Conservation (phyloP, 2,888 invertebrate genomes). For the Dastarcus helophoroides region DNA sequence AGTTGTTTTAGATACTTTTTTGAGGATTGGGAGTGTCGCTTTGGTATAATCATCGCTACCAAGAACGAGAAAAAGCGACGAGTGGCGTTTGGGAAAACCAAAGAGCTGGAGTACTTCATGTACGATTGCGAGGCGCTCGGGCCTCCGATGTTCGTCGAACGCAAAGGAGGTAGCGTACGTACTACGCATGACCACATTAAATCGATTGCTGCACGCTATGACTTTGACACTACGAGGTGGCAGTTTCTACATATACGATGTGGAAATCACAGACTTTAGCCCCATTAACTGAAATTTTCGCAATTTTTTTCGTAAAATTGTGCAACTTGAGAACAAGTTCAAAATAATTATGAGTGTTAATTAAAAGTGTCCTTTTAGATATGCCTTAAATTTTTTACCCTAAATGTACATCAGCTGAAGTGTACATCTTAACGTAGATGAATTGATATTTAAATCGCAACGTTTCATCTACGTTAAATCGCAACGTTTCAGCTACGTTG, state of each 20-base stretch:
- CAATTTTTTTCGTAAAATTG: too few species aligned
- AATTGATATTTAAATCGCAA: too few species aligned
- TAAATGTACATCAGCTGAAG: too few species aligned
- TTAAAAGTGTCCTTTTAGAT: too few species aligned
- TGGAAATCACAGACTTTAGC: conserved; percentile 24
- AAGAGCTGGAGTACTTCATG: conserved; percentile 49
- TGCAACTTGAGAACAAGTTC: too few species aligned
- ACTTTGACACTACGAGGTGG: conserved; percentile 44
- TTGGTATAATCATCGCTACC: conserved; percentile 45
- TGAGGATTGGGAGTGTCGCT: conserved; percentile 35
- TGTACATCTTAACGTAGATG: too few species aligned
- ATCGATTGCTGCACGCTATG: conserved; percentile 49
- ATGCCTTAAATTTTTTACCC: too few species aligned
- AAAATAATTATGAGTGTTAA: too few species aligned
- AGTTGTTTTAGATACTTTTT: conserved; percentile 42
- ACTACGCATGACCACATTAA: conserved; percentile 35
- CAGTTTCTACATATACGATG: conserved; percentile 35
- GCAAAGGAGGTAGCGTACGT: conserved; percentile 43
- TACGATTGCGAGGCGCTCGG: conserved; percentile 54
- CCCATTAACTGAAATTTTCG: conserved; percentile 10
- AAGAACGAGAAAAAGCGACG: conserved; percentile 37
- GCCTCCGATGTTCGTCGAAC: conserved; percentile 47
- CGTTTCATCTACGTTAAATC: too few species aligned
- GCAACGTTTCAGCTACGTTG: too few species aligned
- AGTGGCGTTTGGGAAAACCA: conserved; percentile 31